Evolutionary conservation across 2,888 invertebrate species (phyloP), one percentile per base, ranked within the genome.

Genomic region (Epinotia brunnichana): DNA sequence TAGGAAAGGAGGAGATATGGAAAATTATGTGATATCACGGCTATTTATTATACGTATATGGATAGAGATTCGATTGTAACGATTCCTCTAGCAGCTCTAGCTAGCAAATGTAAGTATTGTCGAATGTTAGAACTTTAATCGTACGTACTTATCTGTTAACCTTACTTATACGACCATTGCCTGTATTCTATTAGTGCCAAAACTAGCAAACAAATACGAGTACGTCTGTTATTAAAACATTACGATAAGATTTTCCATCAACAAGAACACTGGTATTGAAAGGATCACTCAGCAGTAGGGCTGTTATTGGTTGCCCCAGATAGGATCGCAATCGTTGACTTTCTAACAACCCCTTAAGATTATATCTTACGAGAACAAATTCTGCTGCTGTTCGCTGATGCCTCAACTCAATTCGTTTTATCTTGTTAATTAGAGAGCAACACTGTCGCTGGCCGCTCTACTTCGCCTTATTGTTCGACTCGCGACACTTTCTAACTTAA

Each of bases 401-500:
- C 78, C 77, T 79, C 77, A 80, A 78, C 82, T 80, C 79, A 79
- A 81, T 82, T 81, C 82, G 76, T 77, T 81, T 75, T 76, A 72
- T 85, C 83, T 88, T 83, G 86, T 88, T 88, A 87, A 88, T 87
- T 88, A 86, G 85, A 84, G 82, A 83, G 82, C 82, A 81, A 81
- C 83, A 82, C 82, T 83, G 84, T 82, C 82, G 81, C 78, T 79
- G 78, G 76, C 80, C 84, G 86, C 86, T 87, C 89, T 78, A 87
- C 84, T 87, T 87, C 82, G 80, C 78, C 79, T 86, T 80, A 90
- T 90, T 89, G 90, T 90, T 88, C 81, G 81, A 81, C 81, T 81
- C 81, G 86, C 85, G 87, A 90, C 90, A 90, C 91, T 90, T 90
- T 90, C 91, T 87, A 88, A 84, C 85, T 80, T 86, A 87, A 90